Conservation (phyloP, 2,113 vertebrate species). For the Ciconia stormi region DNA sequence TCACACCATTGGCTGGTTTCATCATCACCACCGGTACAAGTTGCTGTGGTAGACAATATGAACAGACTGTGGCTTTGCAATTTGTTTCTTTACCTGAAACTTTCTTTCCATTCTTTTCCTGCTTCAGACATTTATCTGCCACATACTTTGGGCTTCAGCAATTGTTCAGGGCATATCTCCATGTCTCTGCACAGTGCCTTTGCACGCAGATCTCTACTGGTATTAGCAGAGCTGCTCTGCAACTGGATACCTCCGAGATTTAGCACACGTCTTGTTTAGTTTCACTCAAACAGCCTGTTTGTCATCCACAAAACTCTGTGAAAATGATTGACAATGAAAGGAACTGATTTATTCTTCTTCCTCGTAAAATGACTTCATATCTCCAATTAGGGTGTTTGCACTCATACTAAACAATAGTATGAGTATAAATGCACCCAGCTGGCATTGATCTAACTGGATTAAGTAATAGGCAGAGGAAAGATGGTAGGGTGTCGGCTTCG, state of each 20-base stretch:
- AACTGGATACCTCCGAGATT: neutral
- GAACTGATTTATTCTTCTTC: neutral
- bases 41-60: neutral
- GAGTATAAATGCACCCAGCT: neutral
- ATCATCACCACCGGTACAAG: neutral
- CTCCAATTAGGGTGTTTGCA: neutral
- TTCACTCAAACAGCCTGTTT: neutral
- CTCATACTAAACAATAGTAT: neutral
- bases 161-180: neutral
- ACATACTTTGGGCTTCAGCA: neutral
- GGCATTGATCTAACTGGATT: neutral
- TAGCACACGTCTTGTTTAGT: neutral
- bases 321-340: neutral
- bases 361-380: neutral
- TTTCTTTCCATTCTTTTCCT: neutral
- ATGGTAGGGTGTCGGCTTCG: rapidly evolving
- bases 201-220: neutral
- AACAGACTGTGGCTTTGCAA: neutral
- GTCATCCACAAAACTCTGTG: neutral
- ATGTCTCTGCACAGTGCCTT: neutral
- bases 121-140: neutral
- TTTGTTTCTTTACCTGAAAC: neutral
- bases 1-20: neutral
- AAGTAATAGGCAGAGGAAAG: neutral
- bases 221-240: neutral